Evolutionary conservation across 2,797 vertebrate genomes (phyloP).

Genomic region (Cyprinodon diabolis): DNA sequence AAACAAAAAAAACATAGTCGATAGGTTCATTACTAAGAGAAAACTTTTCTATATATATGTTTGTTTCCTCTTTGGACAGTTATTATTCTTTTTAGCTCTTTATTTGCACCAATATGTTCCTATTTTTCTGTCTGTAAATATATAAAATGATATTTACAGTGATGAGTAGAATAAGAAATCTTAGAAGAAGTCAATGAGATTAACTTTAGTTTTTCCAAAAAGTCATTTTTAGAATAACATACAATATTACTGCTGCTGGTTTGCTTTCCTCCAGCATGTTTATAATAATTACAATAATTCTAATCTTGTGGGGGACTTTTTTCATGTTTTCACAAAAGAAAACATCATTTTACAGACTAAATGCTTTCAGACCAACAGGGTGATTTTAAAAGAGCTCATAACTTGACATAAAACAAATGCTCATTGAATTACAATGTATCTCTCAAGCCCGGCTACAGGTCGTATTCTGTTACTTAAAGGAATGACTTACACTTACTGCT

Average conservation of each 20-base stretch:
- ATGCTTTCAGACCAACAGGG: not conserved
- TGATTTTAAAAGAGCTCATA: not conserved
- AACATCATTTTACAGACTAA: not conserved
- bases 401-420: too few species aligned
- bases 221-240: not conserved
- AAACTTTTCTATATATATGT: too few species aligned
- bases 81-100: not conserved
- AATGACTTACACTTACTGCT: not conserved
- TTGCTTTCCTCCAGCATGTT: not conserved
- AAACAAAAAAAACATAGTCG: too few species aligned
- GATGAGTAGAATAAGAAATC: too few species aligned
- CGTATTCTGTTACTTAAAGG: not conserved
- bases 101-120: not conserved
- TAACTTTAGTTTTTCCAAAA: not conserved
- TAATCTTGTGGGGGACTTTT: not conserved
- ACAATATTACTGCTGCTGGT: not conserved
- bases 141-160: not conserved
- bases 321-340: not conserved
- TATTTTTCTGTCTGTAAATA: not conserved
- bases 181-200: not conserved
- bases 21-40: too few species aligned
- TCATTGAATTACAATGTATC: not conserved
- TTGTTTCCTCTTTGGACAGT: too few species aligned
- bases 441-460: not conserved
- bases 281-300: not conserved